Conservation (phyloP, 2,797 vertebrate species). For the Graptemys geographica region DNA sequence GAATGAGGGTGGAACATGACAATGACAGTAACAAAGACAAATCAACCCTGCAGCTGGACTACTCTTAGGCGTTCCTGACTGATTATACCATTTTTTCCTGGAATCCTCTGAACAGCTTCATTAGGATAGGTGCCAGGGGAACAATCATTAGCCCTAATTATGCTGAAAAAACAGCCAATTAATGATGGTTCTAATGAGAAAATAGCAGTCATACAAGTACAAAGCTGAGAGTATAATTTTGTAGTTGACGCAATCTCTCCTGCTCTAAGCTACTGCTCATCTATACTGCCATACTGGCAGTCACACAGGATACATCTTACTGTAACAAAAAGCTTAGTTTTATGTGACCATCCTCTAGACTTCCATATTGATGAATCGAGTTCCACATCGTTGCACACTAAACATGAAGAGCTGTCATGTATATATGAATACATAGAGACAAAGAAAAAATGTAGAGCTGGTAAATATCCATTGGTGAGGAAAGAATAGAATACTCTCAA, state of each 20-base stretch:
- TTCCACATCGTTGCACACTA: neutral
- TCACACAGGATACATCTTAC: neutral
- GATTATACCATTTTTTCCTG: neutral
- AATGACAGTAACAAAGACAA: neutral
- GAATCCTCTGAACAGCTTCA: neutral
- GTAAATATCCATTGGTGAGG: neutral
- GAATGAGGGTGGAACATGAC: neutral
- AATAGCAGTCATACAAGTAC: neutral
- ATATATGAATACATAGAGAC: neutral
- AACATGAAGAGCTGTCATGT: neutral
- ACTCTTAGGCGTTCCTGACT: neutral
- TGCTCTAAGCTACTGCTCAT: neutral
- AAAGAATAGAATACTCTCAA: neutral
- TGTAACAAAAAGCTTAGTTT: neutral
- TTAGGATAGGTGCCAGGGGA: neutral
- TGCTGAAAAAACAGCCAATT: neutral
- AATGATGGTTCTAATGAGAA: neutral
- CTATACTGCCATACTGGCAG: neutral
- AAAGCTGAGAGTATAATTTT: neutral
- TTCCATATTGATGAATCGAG: rapidly evolving
- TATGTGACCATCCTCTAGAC: neutral
- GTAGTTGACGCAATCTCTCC: neutral
- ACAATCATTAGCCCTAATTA: neutral
- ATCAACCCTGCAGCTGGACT: neutral
- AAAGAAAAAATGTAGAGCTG: neutral